These are phyloP conservation scores for Cochlearius cochlearius DNA, from an alignment of 2,113 vertebrate species.

Conservation along the genomic window DNA sequence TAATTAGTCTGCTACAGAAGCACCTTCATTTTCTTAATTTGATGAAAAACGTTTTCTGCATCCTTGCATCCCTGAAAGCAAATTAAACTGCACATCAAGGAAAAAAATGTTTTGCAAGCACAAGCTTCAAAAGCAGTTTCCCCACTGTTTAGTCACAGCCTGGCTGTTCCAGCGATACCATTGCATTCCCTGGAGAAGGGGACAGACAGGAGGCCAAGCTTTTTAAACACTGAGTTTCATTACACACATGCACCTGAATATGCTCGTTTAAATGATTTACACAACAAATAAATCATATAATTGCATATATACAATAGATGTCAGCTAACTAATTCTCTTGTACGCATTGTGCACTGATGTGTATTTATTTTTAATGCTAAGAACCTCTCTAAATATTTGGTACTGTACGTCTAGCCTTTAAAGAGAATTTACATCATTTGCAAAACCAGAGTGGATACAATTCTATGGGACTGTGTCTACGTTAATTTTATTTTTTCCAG, in stretches of 20 bases:
- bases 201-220: not conserved
- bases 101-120: not conserved
- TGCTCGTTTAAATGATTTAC: not conserved
- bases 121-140: not conserved
- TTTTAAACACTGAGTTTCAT: not conserved
- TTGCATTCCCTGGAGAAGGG: not conserved
- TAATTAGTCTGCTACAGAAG: slow-evolving; percentile 32
- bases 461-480: not conserved
- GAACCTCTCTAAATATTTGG: slow-evolving; percentile 14
- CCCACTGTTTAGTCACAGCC: not conserved
- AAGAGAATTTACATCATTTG: not conserved
- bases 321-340: not conserved
- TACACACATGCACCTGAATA: not conserved
- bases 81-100: not conserved
- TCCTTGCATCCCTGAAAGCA: not conserved
- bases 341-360: not conserved
- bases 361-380: slow-evolving; percentile 1
- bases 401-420: not conserved
- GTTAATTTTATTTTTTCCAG: slow-evolving; percentile 11
- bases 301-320: not conserved
- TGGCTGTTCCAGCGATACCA: not conserved
- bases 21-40: not conserved
- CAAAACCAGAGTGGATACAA: not conserved
- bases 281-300: not conserved
- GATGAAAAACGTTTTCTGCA: not conserved